Evolutionary conservation across 2,797 vertebrate genomes (phyloP), one percentile per base, ranked within the genome.

Genomic region (Urocyon cinereoargenteus): DNA sequence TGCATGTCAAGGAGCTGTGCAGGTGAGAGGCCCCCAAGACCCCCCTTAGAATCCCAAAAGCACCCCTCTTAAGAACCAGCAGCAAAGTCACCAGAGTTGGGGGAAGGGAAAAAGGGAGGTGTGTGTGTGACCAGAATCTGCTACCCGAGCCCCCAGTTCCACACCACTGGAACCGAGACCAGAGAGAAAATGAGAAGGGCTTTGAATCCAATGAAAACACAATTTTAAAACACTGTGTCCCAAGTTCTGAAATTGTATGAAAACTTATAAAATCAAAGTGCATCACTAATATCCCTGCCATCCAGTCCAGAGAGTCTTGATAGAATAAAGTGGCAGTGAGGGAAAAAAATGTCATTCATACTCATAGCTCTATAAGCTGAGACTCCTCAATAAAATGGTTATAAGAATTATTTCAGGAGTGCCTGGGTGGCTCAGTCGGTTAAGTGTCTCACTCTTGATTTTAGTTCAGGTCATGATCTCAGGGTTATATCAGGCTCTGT

Each of bases 221-320:
- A n/a, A 36, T 34, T 83, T 85, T 64, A 55, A 70, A 73, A 64
- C 13, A 11, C 22, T 72, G 16, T 51, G 12, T 89, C 82, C 53
- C 81, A 62, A 78, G 57, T 94, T 94, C 77, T 82, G 53, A 97
- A 91, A 78, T 6, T 61, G 15, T 51, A 3, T 68, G 57, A 95
- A 77, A 91, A 57, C 16, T 51, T 68, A 28, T 26, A 70, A 81
- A 83, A 59, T 85, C 62, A 26, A 45, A 16, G 11, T 72, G 22
- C 26, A 24, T 75, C n/a, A 36, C 66, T 5, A 26, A 68, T n/a
- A 66, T 68, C 5, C 62, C 64, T 49, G 40, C n/a, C 40, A 11
- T 24, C 36, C 21, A n/a, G 26, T 9, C 24, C 21, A 28, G 36
- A 66, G 45, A 21, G 59, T 15, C 31, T 15, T 73, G 36, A 28